Evolutionary conservation across 2,113 vertebrate species (phyloP), one percentile per base, ranked within the genome.

Genomic region (Pygoscelis antarcticus): DNA sequence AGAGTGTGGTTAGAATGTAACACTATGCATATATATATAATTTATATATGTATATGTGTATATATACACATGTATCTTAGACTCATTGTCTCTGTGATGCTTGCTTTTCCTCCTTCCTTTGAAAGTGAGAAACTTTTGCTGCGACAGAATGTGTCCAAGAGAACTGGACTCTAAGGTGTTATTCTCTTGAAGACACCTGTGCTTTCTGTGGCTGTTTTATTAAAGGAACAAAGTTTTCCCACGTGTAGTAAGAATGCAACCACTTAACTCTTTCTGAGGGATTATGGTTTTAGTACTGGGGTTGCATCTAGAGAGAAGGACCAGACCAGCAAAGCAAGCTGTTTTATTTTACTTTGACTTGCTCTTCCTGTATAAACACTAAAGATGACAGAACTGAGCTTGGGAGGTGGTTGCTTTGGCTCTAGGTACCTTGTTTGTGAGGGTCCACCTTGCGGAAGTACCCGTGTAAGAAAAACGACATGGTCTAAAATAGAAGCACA

Each of bases 401-500:
- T 13, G 51, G n/a, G 62, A 58, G 65, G 26, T 12, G 46, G 18
- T 7, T 27, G 32, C 34, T 36, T 17, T 2, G 23, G 66, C 64
- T 52, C 13, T 34, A 22, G 57, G 1, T 15, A 6, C 32, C 55
- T 34, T 16, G 4, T 57, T 14, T 42, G 1, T 4, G 14, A 30
- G 54, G 54, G 38, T 40, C 74, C 36, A 4, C 44, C 1, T 1
- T 7, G 36, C 61, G 77, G 61, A 42, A 27, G 52, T 15, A 12
- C 65, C 69, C 4, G 0, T 0, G 0, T 2, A 18, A 69, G 27
- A 6, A 27, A 22, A 52, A 0, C 15, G 30, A 20, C 6, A 1
- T 16, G 58, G 44, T 25, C 42, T 62, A 0, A 52, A 30, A 4
- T 0, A 38, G 52, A 34, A 61, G 51, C 74, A 27, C 38, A 1